Evolutionary conservation across 1,140 invertebrate genomes (phyloP), one percentile per base, ranked within the genome.

Genomic region (Mylabris phalerata): DNA sequence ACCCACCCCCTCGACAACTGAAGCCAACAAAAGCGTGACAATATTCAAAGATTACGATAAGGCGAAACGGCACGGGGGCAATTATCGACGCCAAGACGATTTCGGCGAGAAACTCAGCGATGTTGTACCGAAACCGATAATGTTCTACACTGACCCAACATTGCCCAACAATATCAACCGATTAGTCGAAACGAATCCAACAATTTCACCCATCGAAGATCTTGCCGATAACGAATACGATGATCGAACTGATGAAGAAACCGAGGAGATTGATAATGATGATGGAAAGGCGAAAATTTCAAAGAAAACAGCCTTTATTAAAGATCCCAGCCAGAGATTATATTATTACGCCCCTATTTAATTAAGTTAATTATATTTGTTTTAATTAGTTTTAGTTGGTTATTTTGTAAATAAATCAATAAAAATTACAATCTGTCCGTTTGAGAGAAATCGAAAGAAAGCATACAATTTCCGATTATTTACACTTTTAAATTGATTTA

Each of bases 251-350:
- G 43, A 19, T 38, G 48, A 9, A 26, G 57, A 58, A 48, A 51
- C 38, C 3, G 43, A 19, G 24, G 48, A 9, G 13, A 55, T 56
- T 42, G 44, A 67, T n/a, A 50, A 24, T 47, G 66, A 63, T 9
- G 47, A 51, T 27, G 47, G 42, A 45, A 46, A 43, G 6, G 48
- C 9, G 19, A 57, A 38, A 54, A 44, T 60, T 26, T 55, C 39
- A 9, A 63, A 61, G 13, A 69, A 65, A 50, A 62, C 64, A 19
- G 7, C 54, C 48, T 61, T 71, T 59, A 64, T 71, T 42, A 71
- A 67, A 57, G 71, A 74, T 67, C 70, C 71, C 42, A 67, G 65
- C 52, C 66, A 68, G 58, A 64, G 72, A 62, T 63, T 69, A 40
- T 74, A 71, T 64, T 73, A 60, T 66, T 72, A 73, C 57, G 67